A percentile compares a stretch with the other conserved stretches of the same genome.
phyloP scores from a whole-genome alignment of 2,888 invertebrate genomes.

The Julus scanicus region DNA sequence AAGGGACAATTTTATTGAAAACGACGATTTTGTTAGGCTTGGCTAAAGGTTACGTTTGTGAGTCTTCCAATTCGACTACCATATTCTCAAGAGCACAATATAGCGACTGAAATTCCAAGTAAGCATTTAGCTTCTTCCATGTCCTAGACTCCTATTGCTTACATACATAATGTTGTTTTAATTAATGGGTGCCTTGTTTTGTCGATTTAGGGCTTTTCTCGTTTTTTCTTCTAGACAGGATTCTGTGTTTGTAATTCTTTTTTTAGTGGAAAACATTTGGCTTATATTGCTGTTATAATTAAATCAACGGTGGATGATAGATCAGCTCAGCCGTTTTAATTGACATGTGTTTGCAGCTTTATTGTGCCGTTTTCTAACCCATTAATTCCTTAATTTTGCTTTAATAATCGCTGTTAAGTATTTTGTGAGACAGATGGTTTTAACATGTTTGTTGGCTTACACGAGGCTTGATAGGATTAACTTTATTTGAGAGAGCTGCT shows the following conservation, averaged over 20 bases:
- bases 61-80: background rate
- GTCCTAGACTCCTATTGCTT: background rate
- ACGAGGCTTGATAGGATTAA: background rate
- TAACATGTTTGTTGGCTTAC: background rate
- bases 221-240: too few relatives aligned
- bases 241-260: background rate
- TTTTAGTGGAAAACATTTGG: background rate
- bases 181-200: background rate
- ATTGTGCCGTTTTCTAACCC: conserved; percentile 1
- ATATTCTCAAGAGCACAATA: background rate
- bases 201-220: background rate
- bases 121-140: background rate
- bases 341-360: background rate
- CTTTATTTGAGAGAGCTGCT: background rate
- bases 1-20: too few relatives aligned
- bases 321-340: background rate
- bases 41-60: too few relatives aligned
- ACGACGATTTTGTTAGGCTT: too few relatives aligned
- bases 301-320: background rate
- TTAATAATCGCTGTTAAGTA: conserved; percentile 1
- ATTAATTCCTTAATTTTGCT: background rate
- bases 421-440: background rate
- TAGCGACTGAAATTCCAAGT: background rate
- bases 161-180: background rate
- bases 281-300: conserved; percentile 9